Conservation (phyloP, 2,888 invertebrate genomes). For the Tholera decimalis region DNA sequence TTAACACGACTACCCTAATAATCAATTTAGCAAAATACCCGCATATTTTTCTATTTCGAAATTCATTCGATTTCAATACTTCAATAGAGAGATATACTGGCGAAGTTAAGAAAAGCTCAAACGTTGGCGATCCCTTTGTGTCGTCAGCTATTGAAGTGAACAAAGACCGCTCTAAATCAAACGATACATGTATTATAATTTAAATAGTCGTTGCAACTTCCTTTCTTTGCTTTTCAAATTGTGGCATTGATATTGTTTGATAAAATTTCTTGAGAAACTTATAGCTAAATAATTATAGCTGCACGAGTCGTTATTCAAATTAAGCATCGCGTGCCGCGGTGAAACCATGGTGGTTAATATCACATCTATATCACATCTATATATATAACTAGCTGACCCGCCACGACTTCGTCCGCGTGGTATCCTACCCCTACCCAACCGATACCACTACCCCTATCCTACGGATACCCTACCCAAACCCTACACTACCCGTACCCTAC, state of each 20-base stretch:
- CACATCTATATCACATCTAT: too few relatives aligned
- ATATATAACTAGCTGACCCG: too few relatives aligned
- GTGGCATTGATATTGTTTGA: slow-evolving; percentile 14
- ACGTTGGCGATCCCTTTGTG: slow-evolving; percentile 50
- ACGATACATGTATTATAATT: slow-evolving; percentile 53
- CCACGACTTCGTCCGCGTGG: too few relatives aligned
- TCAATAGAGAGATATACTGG: slow-evolving; percentile 38
- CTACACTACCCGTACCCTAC: too few relatives aligned
- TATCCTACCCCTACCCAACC: too few relatives aligned
- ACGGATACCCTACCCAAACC: too few relatives aligned
- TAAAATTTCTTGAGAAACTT: too few relatives aligned
- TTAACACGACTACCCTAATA: neutral
- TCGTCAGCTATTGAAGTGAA: slow-evolving; percentile 52
- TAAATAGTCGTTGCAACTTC: slow-evolving; percentile 35
- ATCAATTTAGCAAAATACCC: slow-evolving; percentile 28
- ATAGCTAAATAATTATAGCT: too few relatives aligned
- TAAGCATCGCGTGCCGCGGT: too few relatives aligned
- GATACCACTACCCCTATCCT: too few relatives aligned
- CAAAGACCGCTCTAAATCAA: slow-evolving; percentile 48
- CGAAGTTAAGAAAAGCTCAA: slow-evolving; percentile 50
- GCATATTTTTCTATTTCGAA: slow-evolving; percentile 32
- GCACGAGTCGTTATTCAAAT: too few relatives aligned
- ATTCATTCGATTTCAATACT: slow-evolving; percentile 34
- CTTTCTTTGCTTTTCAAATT: slow-evolving; percentile 20
- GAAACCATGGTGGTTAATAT: too few relatives aligned